These are phyloP conservation scores for Eupleurogrammus muticus DNA, from an alignment of 2,797 vertebrate species.

Conservation along the genomic window DNA sequence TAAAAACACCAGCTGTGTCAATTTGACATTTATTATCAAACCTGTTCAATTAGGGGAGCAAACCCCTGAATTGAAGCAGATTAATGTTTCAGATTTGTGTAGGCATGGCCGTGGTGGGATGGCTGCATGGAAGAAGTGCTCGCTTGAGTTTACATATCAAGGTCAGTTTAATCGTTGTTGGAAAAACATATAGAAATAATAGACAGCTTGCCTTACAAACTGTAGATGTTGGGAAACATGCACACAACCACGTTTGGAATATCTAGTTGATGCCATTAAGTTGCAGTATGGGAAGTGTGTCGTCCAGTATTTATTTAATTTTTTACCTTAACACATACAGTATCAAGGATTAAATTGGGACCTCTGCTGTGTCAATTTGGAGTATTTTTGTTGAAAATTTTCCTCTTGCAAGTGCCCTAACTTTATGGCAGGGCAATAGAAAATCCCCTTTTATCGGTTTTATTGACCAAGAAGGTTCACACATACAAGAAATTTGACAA, in stretches of 20 bases:
- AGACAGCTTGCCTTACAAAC: no score
- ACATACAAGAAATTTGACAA: not conserved
- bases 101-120: not conserved
- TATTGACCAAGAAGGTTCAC: not conserved
- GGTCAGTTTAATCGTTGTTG: not conserved
- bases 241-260: no score
- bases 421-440: not conserved
- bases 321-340: not conserved
- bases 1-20: constrained; percentile 15
- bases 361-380: not conserved
- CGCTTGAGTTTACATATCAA: not conserved
- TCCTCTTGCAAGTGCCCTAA: not conserved
- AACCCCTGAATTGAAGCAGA: not conserved
- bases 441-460: not conserved
- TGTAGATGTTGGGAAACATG: no score
- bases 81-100: not conserved
- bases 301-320: not conserved
- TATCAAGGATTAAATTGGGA: not conserved
- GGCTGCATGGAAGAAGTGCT: not conserved
- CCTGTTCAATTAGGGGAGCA: constrained; percentile 20
- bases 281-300: not conserved
- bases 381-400: not conserved
- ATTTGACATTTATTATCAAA: constrained; percentile 5
- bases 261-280: no score
- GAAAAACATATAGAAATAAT: no score